phyloP scores from a whole-genome alignment of 1,140 invertebrate species.

The Diorhabda sublineata region DNA sequence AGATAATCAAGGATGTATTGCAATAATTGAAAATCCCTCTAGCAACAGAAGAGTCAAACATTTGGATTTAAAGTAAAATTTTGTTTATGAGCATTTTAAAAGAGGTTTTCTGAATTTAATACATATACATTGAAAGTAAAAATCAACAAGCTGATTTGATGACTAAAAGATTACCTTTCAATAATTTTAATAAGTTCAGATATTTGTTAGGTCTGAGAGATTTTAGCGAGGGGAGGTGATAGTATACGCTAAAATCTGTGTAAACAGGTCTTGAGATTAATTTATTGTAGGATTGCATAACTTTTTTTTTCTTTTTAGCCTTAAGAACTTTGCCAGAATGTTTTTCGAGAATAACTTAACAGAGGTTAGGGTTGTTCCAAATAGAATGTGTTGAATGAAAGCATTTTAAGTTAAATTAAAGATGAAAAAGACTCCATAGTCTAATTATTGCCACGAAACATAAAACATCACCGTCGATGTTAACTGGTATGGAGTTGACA shows the following conservation, averaged over 20 bases:
- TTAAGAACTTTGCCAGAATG: too few species aligned
- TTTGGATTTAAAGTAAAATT: slow-evolving; percentile 35
- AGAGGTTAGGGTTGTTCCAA: too few species aligned
- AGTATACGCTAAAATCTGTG: neutral
- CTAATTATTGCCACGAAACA: too few species aligned
- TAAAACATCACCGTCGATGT: neutral
- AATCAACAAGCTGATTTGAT: slow-evolving; percentile 35
- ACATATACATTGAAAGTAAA: slow-evolving; percentile 23
- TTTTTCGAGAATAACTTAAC: too few species aligned
- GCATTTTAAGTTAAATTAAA: too few species aligned
- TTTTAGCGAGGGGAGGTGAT: neutral
- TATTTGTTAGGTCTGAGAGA: neutral
- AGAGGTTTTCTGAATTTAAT: slow-evolving; percentile 19
- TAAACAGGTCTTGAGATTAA: too few species aligned
- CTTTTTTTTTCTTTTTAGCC: too few species aligned
- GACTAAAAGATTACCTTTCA: slow-evolving; percentile 28
- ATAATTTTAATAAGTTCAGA: neutral
- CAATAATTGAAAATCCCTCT: slow-evolving; percentile 45
- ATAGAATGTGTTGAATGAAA: too few species aligned
- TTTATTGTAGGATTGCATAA: too few species aligned
- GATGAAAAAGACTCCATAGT: too few species aligned
- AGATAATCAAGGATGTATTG: slow-evolving; percentile 38
- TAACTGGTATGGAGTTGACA: neutral
- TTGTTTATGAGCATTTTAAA: slow-evolving; percentile 23
- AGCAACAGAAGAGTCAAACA: slow-evolving; percentile 44